Conservation (phyloP, 2,797 vertebrate species). For the Cetoscarus ocellatus region DNA sequence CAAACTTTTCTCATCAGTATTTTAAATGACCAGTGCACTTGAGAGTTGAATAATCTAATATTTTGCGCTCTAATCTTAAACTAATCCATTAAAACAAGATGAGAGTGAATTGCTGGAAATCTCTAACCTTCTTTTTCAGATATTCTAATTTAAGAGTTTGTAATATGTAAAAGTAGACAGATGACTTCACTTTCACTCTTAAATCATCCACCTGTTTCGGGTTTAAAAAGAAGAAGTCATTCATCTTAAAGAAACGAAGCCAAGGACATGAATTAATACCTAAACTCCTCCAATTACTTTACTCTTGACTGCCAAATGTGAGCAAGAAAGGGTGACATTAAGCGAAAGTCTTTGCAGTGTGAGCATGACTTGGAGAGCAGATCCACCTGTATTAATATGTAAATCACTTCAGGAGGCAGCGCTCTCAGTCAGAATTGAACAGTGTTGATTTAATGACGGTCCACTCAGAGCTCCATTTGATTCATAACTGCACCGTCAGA, state of each 20-base stretch:
- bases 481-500: slow-evolving; percentile 40
- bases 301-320: not conserved
- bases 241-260: not conserved
- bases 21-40: too few species aligned
- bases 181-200: not conserved
- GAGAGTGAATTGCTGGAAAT: not conserved
- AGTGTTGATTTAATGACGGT: slow-evolving; percentile 41
- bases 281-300: not conserved
- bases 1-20: too few species aligned
- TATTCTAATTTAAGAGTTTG: not conserved
- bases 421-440: slow-evolving; percentile 38
- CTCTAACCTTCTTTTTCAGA: not conserved
- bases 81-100: slow-evolving; percentile 2
- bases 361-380: slow-evolving; percentile 28
- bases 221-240: not conserved
- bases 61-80: slow-evolving; percentile 5
- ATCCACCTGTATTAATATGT: slow-evolving; percentile 52
- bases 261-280: not conserved
- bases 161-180: not conserved
- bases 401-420: slow-evolving; percentile 48
- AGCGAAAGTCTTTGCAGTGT: slow-evolving; percentile 26
- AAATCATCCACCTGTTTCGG: not conserved
- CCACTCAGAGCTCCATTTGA: slow-evolving; percentile 25
- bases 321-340: not conserved
- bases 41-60: too few species aligned